Evolutionary conservation across 2,113 vertebrate genomes (phyloP), one percentile per base, ranked within the genome.

Genomic region (Bubo blakistoni): DNA sequence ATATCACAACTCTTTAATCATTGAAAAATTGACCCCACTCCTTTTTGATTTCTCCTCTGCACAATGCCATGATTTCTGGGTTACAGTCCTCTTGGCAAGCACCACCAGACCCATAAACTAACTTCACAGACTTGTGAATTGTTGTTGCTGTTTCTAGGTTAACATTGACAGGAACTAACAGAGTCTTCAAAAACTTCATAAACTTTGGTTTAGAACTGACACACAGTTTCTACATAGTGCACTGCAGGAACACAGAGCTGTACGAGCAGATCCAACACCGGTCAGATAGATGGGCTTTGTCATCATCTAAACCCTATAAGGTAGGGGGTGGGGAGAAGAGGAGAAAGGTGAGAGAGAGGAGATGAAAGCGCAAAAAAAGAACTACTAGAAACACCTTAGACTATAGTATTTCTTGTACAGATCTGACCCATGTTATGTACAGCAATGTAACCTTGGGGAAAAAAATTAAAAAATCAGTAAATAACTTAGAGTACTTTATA

Each of bases 181-280:
- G 82, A 95, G 93, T 93, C 91, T 95, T 97, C 91, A 89, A 71
- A 96, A 96, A 89, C 80, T 85, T 89, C 72, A 88, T 87, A 95
- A 96, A 94, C 95, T 83, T 92, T 67, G 87, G 67, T 96, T 92
- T 46, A 55, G 77, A 92, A 87, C 73, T 96, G 96, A 96, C 92
- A 96, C 11, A 8, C 82, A 81, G 57, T 84, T 89, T 76, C 80
- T 92, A 77, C 87, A 65, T 3, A 63, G 62, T 14, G 59, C 73
- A 51, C 1, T 65, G 77, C 47, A 54, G 85, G 44, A 95, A 54
- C 93, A 74, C 49, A 25, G 65, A 91, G 91, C 84, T 79, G 57
- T 25, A 89, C 1, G 8, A 74, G 74, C 80, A 86, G 83, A 86
- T 52, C 69, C 82, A 92, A 87, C 32, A 6, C 47, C 21, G 77